A percentile compares a stretch with the other conserved stretches of the same genome.
These are phyloP conservation scores for Cataglyphis rosenhaueri DNA, from an alignment of 2,888 invertebrate genomes.

Conservation along the genomic window DNA sequence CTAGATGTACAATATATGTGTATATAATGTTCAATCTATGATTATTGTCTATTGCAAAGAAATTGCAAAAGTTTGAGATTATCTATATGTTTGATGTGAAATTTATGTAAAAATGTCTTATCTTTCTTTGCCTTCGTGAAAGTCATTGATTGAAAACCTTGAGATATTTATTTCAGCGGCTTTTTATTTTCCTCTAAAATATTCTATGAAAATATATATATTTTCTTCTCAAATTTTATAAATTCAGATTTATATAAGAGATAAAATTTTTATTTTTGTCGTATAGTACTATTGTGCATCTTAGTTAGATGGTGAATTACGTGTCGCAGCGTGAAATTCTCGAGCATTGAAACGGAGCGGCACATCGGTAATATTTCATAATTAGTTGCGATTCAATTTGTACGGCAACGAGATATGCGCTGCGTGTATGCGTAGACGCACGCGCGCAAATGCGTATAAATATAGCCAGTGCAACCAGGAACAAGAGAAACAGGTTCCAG, in stretches of 20 bases:
- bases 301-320: slow-evolving; percentile 16
- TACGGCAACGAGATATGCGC: slow-evolving; percentile 33
- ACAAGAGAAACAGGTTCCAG: slow-evolving; percentile 72
- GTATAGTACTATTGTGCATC: neutral
- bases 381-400: slow-evolving; percentile 52
- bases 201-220: neutral
- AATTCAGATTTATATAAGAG: neutral
- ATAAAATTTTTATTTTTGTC: neutral
- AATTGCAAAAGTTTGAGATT: neutral
- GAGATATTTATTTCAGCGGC: neutral
- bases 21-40: neutral
- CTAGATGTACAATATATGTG: neutral
- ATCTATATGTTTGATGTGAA: neutral
- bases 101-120: neutral
- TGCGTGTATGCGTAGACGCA: slow-evolving; percentile 27
- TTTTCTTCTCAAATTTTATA: neutral
- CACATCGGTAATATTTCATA: slow-evolving; percentile 44
- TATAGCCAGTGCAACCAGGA: slow-evolving; percentile 61
- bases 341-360: slow-evolving; percentile 5
- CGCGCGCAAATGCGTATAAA: slow-evolving; percentile 52
- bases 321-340: slow-evolving; percentile 36
- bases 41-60: neutral
- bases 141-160: neutral
- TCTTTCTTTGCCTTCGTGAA: no score
- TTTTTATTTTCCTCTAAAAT: neutral